Conservation (phyloP, 2,113 vertebrate genomes). For the Entelurus aequoreus region DNA sequence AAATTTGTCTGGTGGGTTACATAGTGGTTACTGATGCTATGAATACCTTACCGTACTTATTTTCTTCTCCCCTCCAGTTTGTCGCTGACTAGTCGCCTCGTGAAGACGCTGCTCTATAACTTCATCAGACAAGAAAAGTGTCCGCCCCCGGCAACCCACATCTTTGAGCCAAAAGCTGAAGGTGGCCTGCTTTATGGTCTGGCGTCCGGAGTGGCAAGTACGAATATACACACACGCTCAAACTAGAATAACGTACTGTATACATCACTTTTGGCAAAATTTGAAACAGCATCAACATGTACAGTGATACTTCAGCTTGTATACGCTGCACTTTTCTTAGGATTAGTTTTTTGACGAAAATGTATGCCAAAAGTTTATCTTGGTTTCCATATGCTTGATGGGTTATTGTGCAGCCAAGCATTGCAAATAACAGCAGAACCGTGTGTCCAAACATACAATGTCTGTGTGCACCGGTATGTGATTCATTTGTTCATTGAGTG, state of each 20-base stretch:
- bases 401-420: too few species aligned
- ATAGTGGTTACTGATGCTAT: too few species aligned
- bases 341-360: too few species aligned
- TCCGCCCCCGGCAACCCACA: slow-evolving; percentile 80
- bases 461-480: too few species aligned
- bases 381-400: too few species aligned
- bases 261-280: too few species aligned
- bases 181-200: slow-evolving; percentile 90
- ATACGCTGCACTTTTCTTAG: too few species aligned
- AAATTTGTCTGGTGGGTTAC: too few species aligned
- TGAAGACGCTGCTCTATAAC: slow-evolving; percentile 96
- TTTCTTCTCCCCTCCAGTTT: slow-evolving; percentile 68
- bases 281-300: background rate
- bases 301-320: background rate
- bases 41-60: slow-evolving; percentile 1
- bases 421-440: too few species aligned
- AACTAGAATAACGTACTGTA: background rate
- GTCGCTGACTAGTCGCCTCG: slow-evolving; percentile 89
- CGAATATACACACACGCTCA: background rate
- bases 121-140: slow-evolving; percentile 97
- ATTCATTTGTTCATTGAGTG: too few species aligned
- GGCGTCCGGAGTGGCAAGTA: slow-evolving; percentile 95
- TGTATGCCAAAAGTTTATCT: too few species aligned
- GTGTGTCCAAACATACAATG: too few species aligned
- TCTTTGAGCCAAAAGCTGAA: slow-evolving; percentile 83